Conservation (phyloP, 2,797 vertebrate species). For the Zonotrichia albicollis region DNA sequence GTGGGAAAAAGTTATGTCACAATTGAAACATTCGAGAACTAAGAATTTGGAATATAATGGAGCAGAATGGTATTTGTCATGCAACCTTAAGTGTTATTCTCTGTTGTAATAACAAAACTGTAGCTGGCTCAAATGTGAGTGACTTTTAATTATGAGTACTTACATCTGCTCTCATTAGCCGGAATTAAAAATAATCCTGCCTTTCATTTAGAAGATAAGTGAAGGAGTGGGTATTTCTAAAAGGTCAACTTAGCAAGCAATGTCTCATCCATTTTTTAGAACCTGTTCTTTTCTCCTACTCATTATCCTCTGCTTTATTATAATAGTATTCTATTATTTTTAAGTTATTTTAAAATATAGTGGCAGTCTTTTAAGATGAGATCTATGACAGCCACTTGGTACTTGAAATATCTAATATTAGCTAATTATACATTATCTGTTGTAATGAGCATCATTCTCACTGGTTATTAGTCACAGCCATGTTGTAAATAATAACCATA, state of each 20-base stretch:
- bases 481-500: constrained; percentile 21
- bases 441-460: neutral
- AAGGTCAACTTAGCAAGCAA: neutral
- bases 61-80: neutral
- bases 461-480: constrained; percentile 8
- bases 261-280: neutral
- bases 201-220: neutral
- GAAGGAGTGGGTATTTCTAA: neutral
- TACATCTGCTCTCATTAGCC: neutral
- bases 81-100: neutral
- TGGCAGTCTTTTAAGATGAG: neutral
- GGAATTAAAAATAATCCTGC: constrained; percentile 23
- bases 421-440: neutral
- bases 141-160: neutral
- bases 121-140: neutral
- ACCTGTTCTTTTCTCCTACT: neutral
- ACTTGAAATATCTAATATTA: neutral
- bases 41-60: neutral
- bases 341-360: neutral
- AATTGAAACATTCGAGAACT: neutral
- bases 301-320: neutral
- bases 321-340: neutral
- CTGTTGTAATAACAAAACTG: neutral
- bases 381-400: neutral
- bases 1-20: neutral